These are phyloP conservation scores for Palloptera scutellata DNA, from an alignment of 2,888 invertebrate genomes.

Conservation along the genomic window DNA sequence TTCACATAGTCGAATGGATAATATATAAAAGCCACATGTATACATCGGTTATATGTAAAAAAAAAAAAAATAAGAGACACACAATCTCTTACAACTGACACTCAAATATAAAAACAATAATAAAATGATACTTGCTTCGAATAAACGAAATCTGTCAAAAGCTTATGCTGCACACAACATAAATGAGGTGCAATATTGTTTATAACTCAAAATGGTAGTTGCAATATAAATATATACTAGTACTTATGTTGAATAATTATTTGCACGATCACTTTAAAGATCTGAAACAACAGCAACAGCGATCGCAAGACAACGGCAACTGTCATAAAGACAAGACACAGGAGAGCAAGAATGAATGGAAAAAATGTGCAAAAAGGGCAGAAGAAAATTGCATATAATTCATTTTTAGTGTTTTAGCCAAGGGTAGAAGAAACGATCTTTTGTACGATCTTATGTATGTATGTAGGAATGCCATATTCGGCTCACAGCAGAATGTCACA, in stretches of 20 bases:
- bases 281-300: background rate
- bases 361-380: background rate
- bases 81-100: no score
- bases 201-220: constrained; percentile 25
- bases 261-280: constrained; percentile 16
- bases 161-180: background rate
- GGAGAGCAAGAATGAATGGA: background rate
- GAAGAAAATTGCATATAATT: constrained; percentile 26
- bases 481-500: constrained; percentile 27
- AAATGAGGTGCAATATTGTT: constrained; percentile 34
- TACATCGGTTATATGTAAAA: background rate
- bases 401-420: constrained; percentile 25
- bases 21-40: no score
- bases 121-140: constrained; percentile 1
- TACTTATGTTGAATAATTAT: constrained; percentile 6
- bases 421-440: constrained; percentile 3
- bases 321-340: constrained; percentile 24
- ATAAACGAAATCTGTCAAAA: constrained; percentile 2
- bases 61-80: no score
- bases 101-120: background rate
- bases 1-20: no score
- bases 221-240: background rate
- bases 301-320: constrained; percentile 6
- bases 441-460: no score
- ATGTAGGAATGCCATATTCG: no score